Percentiles rank a stretch among this genome's conserved stretches.
These are phyloP conservation scores for Gulo gulo DNA, from an alignment of 2,113 vertebrate species.

Conservation along the genomic window DNA sequence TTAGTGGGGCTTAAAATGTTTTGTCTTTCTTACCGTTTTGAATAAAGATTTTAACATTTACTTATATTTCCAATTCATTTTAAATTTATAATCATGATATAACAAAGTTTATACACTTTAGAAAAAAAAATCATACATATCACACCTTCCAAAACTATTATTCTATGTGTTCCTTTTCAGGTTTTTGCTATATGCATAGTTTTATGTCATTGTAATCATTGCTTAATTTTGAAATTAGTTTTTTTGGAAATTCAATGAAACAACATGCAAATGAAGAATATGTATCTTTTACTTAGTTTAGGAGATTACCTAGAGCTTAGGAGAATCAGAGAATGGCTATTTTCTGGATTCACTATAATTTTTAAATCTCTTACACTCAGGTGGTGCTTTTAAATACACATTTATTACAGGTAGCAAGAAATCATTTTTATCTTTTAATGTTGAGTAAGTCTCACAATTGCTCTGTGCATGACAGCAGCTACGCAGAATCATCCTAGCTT, in stretches of 20 bases:
- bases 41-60: neutral
- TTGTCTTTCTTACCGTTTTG: constrained; percentile 45
- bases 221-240: neutral
- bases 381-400: neutral
- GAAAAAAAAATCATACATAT: neutral
- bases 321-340: neutral
- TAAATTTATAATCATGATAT: neutral
- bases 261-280: neutral
- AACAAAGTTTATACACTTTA: neutral
- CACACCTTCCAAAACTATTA: neutral
- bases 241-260: neutral
- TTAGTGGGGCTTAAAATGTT: constrained; percentile 50
- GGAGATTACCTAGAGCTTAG: neutral
- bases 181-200: neutral
- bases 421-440: neutral
- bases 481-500: neutral
- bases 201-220: neutral
- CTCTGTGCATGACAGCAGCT: neutral
- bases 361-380: neutral
- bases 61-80: neutral
- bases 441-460: neutral
- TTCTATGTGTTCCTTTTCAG: neutral
- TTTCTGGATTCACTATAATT: neutral
- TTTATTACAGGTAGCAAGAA: neutral
- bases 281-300: neutral